phyloP scores from a whole-genome alignment of 1,140 invertebrate genomes.

The Samia ricini region DNA sequence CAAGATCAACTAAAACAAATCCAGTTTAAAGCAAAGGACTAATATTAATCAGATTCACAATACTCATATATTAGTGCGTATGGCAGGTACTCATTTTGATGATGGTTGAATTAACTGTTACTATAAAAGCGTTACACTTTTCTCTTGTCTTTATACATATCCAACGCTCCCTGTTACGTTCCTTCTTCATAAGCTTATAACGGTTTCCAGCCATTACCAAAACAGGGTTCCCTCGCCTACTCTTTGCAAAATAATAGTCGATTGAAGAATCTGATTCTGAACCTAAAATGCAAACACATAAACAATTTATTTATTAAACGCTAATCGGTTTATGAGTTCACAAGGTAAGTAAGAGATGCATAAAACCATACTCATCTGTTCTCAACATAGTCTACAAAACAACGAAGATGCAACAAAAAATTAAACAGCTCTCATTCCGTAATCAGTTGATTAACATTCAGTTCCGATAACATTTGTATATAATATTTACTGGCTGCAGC shows the following conservation, averaged over 20 bases:
- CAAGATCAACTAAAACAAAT: no score
- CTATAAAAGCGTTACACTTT: conserved; percentile 34
- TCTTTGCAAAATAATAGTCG: conserved; percentile 31
- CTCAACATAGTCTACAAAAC: no score
- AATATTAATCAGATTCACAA: neutral
- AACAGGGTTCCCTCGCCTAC: conserved; percentile 33
- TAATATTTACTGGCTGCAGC: no score
- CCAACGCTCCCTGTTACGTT: conserved; percentile 28
- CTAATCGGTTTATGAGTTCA: neutral
- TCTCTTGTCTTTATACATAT: conserved; percentile 35
- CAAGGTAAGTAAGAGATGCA: neutral
- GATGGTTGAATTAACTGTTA: conserved; percentile 27
- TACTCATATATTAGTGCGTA: conserved; percentile 23
- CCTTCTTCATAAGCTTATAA: conserved; percentile 31
- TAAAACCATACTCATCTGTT: neutral
- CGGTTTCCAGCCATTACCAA: conserved; percentile 29
- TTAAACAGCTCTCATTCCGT: no score
- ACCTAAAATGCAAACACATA: conserved; percentile 15
- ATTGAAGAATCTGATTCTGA: conserved; percentile 16
- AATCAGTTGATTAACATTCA: no score
- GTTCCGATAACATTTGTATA: no score
- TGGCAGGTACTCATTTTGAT: conserved; percentile 29
- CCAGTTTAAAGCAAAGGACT: neutral
- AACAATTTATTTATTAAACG: neutral
- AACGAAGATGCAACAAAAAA: no score